phyloP scores from a whole-genome alignment of 2,888 invertebrate genomes.

The Phyto melanocephala region DNA sequence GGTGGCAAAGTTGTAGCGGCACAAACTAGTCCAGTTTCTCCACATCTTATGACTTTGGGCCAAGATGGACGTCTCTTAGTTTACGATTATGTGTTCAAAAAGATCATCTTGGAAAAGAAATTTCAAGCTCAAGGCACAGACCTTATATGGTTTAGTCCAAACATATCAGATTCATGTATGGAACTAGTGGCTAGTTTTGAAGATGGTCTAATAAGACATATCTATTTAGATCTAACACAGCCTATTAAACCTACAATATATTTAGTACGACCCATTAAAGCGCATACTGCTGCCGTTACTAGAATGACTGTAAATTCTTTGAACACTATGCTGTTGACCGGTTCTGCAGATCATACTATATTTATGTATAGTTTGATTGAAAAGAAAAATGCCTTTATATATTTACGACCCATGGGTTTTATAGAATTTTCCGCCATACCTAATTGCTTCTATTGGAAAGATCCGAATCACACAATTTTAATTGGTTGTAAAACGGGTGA shows the following conservation, averaged over 20 bases:
- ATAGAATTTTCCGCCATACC: constrained; percentile 83
- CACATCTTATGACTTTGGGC: constrained; percentile 86
- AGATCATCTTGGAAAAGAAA: constrained; percentile 82
- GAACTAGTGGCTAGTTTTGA: constrained; percentile 85
- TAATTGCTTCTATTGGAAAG: constrained; percentile 84
- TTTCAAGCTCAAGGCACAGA: constrained; percentile 82
- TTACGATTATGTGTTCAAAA: constrained; percentile 84
- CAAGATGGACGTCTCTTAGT: constrained; percentile 86
- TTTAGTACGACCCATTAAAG: constrained; percentile 81
- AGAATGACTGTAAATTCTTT: constrained; percentile 82
- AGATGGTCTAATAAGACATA: constrained; percentile 85
- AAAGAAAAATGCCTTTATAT: constrained; percentile 77
- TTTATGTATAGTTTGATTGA: constrained; percentile 82
- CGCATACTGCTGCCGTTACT: constrained; percentile 83
- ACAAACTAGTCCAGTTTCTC: constrained; percentile 84
- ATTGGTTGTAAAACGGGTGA: constrained; percentile 81
- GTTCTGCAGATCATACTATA: constrained; percentile 84
- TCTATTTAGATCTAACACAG: constrained; percentile 72
- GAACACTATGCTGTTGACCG: constrained; percentile 83
- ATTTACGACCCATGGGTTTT: constrained; percentile 84
- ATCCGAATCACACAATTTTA: constrained; percentile 79
- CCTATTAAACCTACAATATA: constrained; percentile 65
- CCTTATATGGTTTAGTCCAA: constrained; percentile 85
- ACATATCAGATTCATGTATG: constrained; percentile 83
- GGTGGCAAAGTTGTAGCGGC: constrained; percentile 87